A percentile compares a stretch with the other conserved stretches of the same genome.
phyloP scores from a whole-genome alignment of 2,797 vertebrate genomes.

The Oreochromis grahami region DNA sequence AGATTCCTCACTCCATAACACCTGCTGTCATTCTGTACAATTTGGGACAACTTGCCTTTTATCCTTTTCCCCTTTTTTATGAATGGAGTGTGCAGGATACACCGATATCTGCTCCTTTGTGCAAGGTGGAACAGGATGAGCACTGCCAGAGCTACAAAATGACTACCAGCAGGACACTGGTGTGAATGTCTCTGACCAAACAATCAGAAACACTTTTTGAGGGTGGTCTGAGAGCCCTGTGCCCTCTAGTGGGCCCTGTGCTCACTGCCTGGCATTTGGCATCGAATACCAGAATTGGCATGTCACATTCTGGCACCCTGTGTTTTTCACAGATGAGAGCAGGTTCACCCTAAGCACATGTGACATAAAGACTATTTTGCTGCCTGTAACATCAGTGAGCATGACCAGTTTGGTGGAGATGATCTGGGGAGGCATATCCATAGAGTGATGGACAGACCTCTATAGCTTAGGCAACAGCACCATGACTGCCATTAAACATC shows the following conservation, averaged over 20 bases:
- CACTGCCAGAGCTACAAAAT: not conserved
- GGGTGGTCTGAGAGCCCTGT: not conserved
- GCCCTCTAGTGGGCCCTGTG: not conserved
- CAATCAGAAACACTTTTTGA: not conserved
- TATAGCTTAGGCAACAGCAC: not conserved
- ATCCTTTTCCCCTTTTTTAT: accelerated
- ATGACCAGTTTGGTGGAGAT: not conserved
- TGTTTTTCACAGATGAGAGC: not conserved
- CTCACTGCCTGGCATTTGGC: not conserved
- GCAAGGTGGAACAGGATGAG: not conserved
- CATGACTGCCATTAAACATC: not conserved
- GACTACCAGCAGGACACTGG: not conserved
- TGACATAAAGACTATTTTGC: not conserved
- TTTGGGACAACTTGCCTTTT: not conserved
- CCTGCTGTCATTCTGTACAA: not conserved
- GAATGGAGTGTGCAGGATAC: not conserved
- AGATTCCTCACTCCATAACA: accelerated
- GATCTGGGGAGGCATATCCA: not conserved
- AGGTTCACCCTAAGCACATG: not conserved
- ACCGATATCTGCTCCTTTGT: not conserved
- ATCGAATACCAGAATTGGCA: not conserved
- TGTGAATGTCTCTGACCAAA: not conserved
- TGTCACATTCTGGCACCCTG: not conserved
- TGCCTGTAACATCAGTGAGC: not conserved
- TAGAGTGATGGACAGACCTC: not conserved